Conservation (phyloP, 1,140 invertebrate species). For the Pygmarrhopalites habei region DNA sequence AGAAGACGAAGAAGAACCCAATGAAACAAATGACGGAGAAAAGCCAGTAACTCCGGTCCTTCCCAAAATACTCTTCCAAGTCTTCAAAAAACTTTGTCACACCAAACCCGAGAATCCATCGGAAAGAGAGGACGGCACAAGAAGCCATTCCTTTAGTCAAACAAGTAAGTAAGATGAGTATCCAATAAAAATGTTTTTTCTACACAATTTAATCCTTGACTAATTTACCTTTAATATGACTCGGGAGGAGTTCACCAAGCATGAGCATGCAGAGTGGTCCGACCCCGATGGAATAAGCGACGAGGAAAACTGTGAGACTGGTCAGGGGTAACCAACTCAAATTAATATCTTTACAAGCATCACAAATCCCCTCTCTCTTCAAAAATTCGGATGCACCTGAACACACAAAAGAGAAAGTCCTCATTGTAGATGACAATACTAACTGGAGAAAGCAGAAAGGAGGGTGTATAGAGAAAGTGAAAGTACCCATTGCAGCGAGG, state of each 20-base stretch:
- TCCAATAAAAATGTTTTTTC: too few relatives aligned
- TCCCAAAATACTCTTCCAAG: slow-evolving; percentile 45
- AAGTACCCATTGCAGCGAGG: slow-evolving; percentile 44
- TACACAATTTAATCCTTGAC: background rate
- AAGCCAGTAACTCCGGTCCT: slow-evolving; percentile 51
- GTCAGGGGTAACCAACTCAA: slow-evolving; percentile 46
- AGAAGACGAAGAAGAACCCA: slow-evolving; percentile 51
- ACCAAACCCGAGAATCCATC: slow-evolving; percentile 50
- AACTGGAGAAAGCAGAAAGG: too few relatives aligned
- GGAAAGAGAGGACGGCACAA: slow-evolving; percentile 46
- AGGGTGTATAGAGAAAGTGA: too few relatives aligned
- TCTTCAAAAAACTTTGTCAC: slow-evolving; percentile 48
- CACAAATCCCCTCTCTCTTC: slow-evolving; percentile 34
- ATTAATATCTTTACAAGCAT: slow-evolving; percentile 19
- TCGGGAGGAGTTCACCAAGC: slow-evolving; percentile 45
- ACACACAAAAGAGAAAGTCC: too few relatives aligned
- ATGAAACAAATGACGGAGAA: slow-evolving; percentile 51
- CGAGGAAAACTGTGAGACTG: slow-evolving; percentile 47
- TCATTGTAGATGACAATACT: too few relatives aligned
- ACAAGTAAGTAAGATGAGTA: too few relatives aligned
- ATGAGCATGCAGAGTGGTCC: slow-evolving; percentile 66
- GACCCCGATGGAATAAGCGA: slow-evolving; percentile 49
- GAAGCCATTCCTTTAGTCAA: slow-evolving; percentile 27
- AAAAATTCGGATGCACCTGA: slow-evolving; percentile 47
- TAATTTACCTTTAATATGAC: slow-evolving; percentile 20